Evolutionary conservation across 2,888 invertebrate genomes (phyloP).

Genomic region (Bhutanitis thaidina): DNA sequence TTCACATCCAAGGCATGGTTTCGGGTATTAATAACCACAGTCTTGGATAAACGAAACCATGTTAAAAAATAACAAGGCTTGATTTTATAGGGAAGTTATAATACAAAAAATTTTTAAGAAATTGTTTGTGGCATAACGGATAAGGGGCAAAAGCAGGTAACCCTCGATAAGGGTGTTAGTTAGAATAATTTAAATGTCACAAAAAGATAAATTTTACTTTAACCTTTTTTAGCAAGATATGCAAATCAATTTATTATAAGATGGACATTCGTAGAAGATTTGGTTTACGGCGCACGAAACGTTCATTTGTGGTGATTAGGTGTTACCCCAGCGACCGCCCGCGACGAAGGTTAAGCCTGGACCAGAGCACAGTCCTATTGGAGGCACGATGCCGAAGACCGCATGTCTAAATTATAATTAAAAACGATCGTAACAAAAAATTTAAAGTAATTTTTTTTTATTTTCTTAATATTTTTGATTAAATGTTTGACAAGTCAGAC

Average conservation of each 20-base stretch:
- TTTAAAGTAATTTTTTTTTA: constrained; percentile 15
- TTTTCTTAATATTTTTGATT: constrained; percentile 18
- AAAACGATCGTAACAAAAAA: constrained; percentile 15
- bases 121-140: too few species aligned
- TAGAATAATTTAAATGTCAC: too few species aligned
- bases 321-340: constrained; percentile 66
- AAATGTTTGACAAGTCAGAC: constrained; percentile 24
- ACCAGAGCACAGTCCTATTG: constrained; percentile 65
- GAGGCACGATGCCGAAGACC: constrained; percentile 39
- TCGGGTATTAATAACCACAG: too few species aligned
- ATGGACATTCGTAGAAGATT: constrained; percentile 1
- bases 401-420: constrained; percentile 34
- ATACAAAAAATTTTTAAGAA: too few species aligned
- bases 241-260: not conserved
- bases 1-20: too few species aligned
- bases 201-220: too few species aligned
- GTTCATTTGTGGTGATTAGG: constrained; percentile 72
- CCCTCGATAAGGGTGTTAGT: too few species aligned
- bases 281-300: constrained; percentile 43
- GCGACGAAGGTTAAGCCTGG: constrained; percentile 63
- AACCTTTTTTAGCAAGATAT: too few species aligned
- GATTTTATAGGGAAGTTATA: too few species aligned
- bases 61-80: too few species aligned
- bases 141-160: too few species aligned
- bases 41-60: too few species aligned